These are phyloP conservation scores for Grammomys surdaster DNA, from an alignment of 2,113 vertebrate genomes.

Conservation along the genomic window DNA sequence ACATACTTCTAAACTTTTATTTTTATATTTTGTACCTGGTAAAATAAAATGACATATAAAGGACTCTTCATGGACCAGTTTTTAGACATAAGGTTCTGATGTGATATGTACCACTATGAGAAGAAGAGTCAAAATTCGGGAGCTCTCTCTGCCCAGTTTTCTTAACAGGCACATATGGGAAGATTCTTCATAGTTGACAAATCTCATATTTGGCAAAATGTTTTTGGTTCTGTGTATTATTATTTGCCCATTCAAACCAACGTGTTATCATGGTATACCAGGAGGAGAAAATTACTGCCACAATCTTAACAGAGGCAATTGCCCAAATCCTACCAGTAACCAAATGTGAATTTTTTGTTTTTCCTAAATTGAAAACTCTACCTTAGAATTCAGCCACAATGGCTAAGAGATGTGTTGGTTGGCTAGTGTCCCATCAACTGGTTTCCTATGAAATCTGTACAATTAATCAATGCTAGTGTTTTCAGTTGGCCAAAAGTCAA, in stretches of 20 bases:
- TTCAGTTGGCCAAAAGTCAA: conserved; percentile 13
- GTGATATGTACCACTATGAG: background rate
- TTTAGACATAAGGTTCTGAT: background rate
- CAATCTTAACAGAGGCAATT: background rate
- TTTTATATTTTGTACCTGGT: background rate
- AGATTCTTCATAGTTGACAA: background rate
- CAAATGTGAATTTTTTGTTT: conserved; percentile 12
- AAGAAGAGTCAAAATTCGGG: background rate
- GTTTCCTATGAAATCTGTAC: background rate
- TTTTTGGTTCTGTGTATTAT: conserved; percentile 1
- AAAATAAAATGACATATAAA: background rate
- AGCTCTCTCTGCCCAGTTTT: background rate
- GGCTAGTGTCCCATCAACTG: background rate
- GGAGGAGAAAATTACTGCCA: background rate
- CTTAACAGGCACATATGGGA: background rate
- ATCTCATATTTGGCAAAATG: background rate
- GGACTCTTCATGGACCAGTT: background rate
- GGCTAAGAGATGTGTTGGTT: background rate
- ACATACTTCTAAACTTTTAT: background rate
- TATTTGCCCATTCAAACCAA: background rate
- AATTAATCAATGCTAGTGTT: conserved; percentile 16
- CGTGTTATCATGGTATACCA: background rate
- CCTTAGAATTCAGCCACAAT: background rate
- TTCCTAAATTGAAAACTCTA: background rate
- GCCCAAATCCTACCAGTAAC: background rate